A percentile compares a stretch with the other conserved stretches of the same genome.
phyloP scores from a whole-genome alignment of 2,888 invertebrate species.

The Unio delphinus region DNA sequence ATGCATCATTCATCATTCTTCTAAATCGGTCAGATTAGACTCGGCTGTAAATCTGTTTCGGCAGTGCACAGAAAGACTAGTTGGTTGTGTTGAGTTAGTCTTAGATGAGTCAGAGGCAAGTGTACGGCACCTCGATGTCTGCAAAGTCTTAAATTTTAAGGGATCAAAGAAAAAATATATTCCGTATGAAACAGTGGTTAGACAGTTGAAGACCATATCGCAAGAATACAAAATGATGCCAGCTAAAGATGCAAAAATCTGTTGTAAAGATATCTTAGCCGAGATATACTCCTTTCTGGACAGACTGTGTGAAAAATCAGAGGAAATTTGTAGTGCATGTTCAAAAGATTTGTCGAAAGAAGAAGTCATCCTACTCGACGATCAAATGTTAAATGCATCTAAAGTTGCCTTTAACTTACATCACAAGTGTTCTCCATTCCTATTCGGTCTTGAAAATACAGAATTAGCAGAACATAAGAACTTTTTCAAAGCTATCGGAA shows the following conservation, averaged over 20 bases:
- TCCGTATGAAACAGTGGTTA: background rate
- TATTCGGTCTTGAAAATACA: constrained; percentile 9
- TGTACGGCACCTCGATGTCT: too few species aligned
- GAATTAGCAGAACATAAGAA: constrained; percentile 1
- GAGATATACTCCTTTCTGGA: constrained; percentile 8
- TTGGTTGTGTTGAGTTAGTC: constrained; percentile 15
- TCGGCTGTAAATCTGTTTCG: constrained; percentile 17
- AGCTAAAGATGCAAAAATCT: too few species aligned
- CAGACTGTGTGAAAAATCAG: background rate
- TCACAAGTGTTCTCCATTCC: constrained; percentile 13
- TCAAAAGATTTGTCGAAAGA: constrained; percentile 3
- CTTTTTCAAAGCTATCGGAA: constrained; percentile 12
- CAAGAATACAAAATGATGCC: constrained; percentile 1
- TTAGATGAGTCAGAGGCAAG: constrained; percentile 12
- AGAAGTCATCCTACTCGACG: constrained; percentile 15
- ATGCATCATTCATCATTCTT: background rate
- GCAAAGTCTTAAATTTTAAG: too few species aligned
- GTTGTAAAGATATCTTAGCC: background rate
- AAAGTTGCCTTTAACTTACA: constrained; percentile 16
- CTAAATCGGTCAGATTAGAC: constrained; percentile 8
- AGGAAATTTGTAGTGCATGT: background rate
- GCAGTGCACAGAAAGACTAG: constrained; percentile 2
- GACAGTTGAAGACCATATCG: constrained; percentile 3
- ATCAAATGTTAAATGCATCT: constrained; percentile 4
- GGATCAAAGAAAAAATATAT: background rate